Evolutionary conservation across 2,113 vertebrate species (phyloP).

Genomic region (Thalassoma bifasciatum): DNA sequence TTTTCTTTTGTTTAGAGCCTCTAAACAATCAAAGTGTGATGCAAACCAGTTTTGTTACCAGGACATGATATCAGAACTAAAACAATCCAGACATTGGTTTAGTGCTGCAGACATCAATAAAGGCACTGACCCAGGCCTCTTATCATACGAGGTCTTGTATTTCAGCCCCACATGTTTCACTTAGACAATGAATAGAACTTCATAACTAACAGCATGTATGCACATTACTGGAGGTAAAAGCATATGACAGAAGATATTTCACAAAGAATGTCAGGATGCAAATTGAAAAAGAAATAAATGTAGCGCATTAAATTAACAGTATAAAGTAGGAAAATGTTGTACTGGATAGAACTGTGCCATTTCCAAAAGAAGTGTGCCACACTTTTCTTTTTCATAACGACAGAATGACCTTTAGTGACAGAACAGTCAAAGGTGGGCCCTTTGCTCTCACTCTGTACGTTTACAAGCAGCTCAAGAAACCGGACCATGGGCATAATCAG

Average conservation of each 20-base stretch:
- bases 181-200: neutral
- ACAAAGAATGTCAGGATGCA: slow-evolving; percentile 16
- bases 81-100: slow-evolving; percentile 28
- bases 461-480: too few relatives aligned
- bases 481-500: too few relatives aligned
- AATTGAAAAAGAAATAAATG: neutral
- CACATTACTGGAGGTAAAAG: neutral
- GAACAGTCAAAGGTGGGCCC: slow-evolving; percentile 10
- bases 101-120: slow-evolving; percentile 29
- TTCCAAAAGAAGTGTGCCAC: neutral
- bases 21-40: slow-evolving; percentile 10
- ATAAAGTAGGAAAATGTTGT: neutral
- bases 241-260: slow-evolving; percentile 30
- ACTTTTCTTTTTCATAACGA: slow-evolving; percentile 2
- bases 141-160: neutral
- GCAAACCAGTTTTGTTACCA: neutral
- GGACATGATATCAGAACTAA: slow-evolving; percentile 5
- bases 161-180: slow-evolving; percentile 21
- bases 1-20: neutral
- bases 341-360: neutral
- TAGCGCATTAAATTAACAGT: neutral
- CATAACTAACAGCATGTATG: neutral
- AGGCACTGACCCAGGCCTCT: slow-evolving; percentile 4
- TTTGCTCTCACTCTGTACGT: slow-evolving; percentile 2
- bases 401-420: slow-evolving; percentile 2